Conservation (phyloP, 2,797 vertebrate genomes). For the Acanthurus lineatus region DNA sequence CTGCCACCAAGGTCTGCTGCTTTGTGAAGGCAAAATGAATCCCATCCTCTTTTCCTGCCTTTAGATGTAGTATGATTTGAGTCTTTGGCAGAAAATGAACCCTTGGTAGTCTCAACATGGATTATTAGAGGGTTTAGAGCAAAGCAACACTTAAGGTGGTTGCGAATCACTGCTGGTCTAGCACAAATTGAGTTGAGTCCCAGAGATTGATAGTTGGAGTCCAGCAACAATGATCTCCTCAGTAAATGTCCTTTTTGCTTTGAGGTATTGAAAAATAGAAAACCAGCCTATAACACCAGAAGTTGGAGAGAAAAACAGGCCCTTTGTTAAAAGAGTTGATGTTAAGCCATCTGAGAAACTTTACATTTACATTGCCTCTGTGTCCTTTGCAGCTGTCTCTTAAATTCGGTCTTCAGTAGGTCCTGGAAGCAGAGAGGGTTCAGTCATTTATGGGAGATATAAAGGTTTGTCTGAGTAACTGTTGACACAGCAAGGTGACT, state of each 20-base stretch:
- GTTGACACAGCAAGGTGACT: slow-evolving; percentile 35
- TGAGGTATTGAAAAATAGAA: slow-evolving; percentile 65
- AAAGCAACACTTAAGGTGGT: slow-evolving; percentile 30
- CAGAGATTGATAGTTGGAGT: slow-evolving; percentile 69
- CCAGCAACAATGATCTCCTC: slow-evolving; percentile 74
- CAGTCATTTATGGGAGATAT: slow-evolving; percentile 24
- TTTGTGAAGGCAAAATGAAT: slow-evolving; percentile 31
- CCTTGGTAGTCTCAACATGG: slow-evolving; percentile 19
- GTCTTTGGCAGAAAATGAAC: slow-evolving; percentile 47
- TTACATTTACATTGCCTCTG: slow-evolving; percentile 17
- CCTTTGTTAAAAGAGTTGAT: slow-evolving; percentile 26
- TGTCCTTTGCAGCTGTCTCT: slow-evolving; percentile 35
- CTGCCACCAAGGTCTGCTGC: slow-evolving; percentile 24
- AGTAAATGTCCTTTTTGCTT: slow-evolving; percentile 63
- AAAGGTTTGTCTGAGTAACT: slow-evolving; percentile 47
- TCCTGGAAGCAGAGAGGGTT: slow-evolving; percentile 25
- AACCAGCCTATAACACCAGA: slow-evolving; percentile 54
- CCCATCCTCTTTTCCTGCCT: slow-evolving; percentile 5
- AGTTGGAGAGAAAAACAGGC: slow-evolving; percentile 28
- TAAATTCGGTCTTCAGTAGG: slow-evolving; percentile 21
- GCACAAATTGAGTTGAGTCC: slow-evolving; percentile 65
- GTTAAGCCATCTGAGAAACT: slow-evolving; percentile 41
- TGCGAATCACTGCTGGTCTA: slow-evolving; percentile 51
- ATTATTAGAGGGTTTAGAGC: slow-evolving; percentile 42
- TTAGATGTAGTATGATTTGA: slow-evolving; percentile 14